Evolutionary conservation across 2,888 invertebrate genomes (phyloP), one percentile per base, ranked within the genome.

Genomic region (Disparrhopalites patrizii): DNA sequence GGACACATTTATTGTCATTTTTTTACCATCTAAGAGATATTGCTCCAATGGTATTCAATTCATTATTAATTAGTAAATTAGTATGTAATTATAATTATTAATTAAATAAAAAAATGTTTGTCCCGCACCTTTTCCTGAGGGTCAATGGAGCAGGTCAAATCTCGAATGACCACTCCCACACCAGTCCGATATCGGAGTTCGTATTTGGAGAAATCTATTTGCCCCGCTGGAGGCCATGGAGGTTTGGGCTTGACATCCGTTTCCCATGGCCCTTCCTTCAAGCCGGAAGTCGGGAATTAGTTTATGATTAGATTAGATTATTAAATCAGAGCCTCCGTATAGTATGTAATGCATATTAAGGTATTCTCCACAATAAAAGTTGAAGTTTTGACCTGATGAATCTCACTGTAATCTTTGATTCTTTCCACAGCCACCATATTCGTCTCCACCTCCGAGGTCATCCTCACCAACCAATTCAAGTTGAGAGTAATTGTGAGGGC

Each of bases 391-490:
- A 84, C 85, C 78, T 88, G 90, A 60, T 86, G 83, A 0, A 90
- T 88, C 78, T 93, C 93, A 0, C 90, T 88, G 77, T 97, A 83
- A 71, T 83, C 83, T 71, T 81, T 81, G 31, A 83, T 78, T 70
- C 83, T 76, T 76, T 83, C 83, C 36, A 83, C 82, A 23, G 83
- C 80, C n/a, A 83, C 82, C 69, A 83, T 81, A 76, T 83, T 83
- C 1, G 82, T 82, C 77, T 83, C 83, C 60, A 83, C 77, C 68
- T 83, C 83, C 67, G 81, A 56, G 0, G 93, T 91, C 91, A 82
- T 82, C 27, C 83, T 74, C 25, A 83, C 83, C 76, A 83, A 77
- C 81, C 81, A 82, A 76, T 82, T 83, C 57, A 83, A 28, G 8
- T 66, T 51, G 23, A 67, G 50, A 62, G 75, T 75, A 54, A 79